A percentile compares a stretch with the other conserved stretches of the same genome.
Conservation (phyloP, 2,888 invertebrate species). For the Leucozona laternaria region DNA sequence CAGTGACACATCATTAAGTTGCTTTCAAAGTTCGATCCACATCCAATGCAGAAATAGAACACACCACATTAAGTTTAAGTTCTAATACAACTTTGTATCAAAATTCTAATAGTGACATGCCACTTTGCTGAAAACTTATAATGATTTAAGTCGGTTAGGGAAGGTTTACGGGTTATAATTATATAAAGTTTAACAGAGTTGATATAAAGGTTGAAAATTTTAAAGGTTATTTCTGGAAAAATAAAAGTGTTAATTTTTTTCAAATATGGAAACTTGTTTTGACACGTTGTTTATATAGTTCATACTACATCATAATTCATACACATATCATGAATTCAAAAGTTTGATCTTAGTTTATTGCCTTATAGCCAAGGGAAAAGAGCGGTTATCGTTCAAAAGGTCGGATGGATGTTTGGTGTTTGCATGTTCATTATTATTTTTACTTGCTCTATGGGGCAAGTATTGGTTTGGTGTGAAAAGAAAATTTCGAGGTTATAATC, state of each 20-base stretch:
- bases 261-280: not conserved
- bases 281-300: not conserved
- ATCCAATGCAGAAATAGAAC: not conserved
- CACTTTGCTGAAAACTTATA: conserved; percentile 6
- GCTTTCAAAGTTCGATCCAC: not conserved
- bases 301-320: not conserved
- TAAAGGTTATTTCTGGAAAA: not conserved
- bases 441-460: too few species aligned
- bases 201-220: not conserved
- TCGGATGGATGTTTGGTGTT: too few species aligned
- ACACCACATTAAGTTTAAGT: not conserved
- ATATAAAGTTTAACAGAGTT: not conserved
- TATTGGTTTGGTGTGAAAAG: too few species aligned
- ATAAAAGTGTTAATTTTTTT: not conserved
- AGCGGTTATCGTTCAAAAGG: too few species aligned
- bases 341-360: too few species aligned
- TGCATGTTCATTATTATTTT: too few species aligned
- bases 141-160: not conserved
- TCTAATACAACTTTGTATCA: conserved; percentile 2
- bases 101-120: not conserved
- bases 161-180: not conserved
- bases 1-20: not conserved
- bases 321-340: not conserved
- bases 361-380: too few species aligned
- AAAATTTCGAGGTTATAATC: too few species aligned